Base-by-base conservation (phyloP, 2,113 vertebrate genomes). In the Lanius ludovicianus region DNA sequence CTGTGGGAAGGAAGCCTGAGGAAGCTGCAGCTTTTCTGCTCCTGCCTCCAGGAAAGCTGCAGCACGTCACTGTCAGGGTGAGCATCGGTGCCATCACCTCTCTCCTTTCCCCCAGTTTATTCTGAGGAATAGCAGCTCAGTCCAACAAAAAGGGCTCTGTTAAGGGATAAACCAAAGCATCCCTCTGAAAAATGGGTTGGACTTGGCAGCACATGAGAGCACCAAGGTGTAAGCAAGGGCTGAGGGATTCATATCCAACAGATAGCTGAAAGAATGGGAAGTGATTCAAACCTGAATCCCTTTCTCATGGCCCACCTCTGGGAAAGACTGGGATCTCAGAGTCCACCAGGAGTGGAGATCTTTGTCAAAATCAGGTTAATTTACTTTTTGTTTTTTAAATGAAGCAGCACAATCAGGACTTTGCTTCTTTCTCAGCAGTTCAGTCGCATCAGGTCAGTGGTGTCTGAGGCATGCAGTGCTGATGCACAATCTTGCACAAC, bases 61-160 rank as follows among this genome's bases (percentile, higher is more conserved):
- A 41, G 20, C 52, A 15, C 19, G 8, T 53, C 47, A 4, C 52
- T 49, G 65, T 33, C 60, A 71, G 27, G 16, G 50, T 24, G 46
- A 83, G 56, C 6, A 5, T 28, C 1, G 0, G 11, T 52, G 53
- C 46, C 41, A 11, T 49, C 0, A 0, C 62, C 39, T 70, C 41
- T 59, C 49, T 55, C 42, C 30, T 64, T 63, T 57, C 37, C 21
- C 35, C 19, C 44, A 6, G 25, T 2, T 67, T 47, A 3, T 27
- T 65, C 47, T 3, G 21, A 46, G 68, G 39, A 39, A 13, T 6
- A 53, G 50, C 13, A 77, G 14, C 30, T 92, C 76, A 35, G 35
- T 67, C 2, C 2, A 77, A 27, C 27, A 67, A 63, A 77, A 84
- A 24, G 12, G 42, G 28, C 4, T 15, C 42, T 41, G 20, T n/a